Evolutionary conservation across 2,113 vertebrate species (phyloP), one percentile per base, ranked within the genome.

Genomic region (Apeltes quadracus): DNA sequence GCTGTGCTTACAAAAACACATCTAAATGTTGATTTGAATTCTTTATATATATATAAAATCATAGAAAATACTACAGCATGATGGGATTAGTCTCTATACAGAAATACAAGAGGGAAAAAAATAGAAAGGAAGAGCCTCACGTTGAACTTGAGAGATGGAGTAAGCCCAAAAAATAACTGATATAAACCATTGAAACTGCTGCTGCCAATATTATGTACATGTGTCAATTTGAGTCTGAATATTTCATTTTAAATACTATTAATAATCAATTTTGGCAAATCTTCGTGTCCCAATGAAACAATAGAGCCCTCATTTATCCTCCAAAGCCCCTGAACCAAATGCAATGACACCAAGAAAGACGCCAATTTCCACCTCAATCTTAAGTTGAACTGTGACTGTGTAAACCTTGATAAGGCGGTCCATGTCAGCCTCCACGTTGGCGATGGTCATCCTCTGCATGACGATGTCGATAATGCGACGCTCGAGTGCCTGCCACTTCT

Each of bases 391-490:
- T 7, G 1, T 3, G 8, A 12, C 4, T 2, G 3, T 13, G 51
- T 29, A 14, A 41, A 97, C 97, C 95, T 97, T 96, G 83, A 99
- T 96, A 48, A 98, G 95, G 3, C 97, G 91, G 87, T 99, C 96
- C 97, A 99, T 99, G 91, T 99, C 97, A 0, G 96, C 94, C 88
- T 98, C 97, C 13, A 99, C 91, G 46, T 98, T 99, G 75, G 94
- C 53, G 0, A 98, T 94, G 72, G 97, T 98, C 96, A 99, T 97
- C 55, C 97, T 95, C 91, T 99, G 97, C 97, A 98, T 97, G 84
- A 98, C 97, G 0, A 99, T 97, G 90, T 98, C 97, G 0, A 94
- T 93, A 51, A 98, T 93, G 63, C 97, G 93, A 12, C 94, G 90
- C 83, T 99, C 97, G 59, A 99, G 91, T 0, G 96, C 88, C 87